Base-by-base conservation (phyloP, 2,888 invertebrate genomes). In the Aphodius granarius region DNA sequence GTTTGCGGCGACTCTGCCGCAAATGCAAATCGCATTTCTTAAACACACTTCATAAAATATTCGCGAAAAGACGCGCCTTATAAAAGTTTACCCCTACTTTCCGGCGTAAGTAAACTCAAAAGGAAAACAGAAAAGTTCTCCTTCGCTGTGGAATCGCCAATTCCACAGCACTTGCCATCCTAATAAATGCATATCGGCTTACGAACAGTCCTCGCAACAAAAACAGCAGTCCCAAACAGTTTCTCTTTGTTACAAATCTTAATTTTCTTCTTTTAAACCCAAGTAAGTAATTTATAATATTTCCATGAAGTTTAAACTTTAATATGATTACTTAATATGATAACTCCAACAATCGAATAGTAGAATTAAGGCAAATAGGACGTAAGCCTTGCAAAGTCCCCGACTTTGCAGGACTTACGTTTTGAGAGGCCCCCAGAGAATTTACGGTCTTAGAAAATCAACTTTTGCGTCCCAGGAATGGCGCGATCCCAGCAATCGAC, bases 111-210 rank as follows among this genome's bases (percentile, higher is more conserved):
- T 81, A 82, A 84, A 84, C 83, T 84, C 81, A 82, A 84, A 84
- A 84, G 84, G 84, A 84, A 84, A 84, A 84, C 83, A 84, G 80
- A 83, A 84, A 82, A 84, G 83, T 83, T 82, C 81, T 82, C 81
- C 81, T 81, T 78, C 79, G 43, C 43, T 13, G 43, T 9, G 81
- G 82, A 82, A 82, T 83, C 81, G 81, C 80, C 83, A 82, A 83
- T 83, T 83, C 82, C 81, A 84, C 84, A 83, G 82, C 83, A 83
- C 83, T 84, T 84, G 83, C 84, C 84, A 85, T 85, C 84, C 85
- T 85, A 85, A 85, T 85, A 84, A 85, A 85, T 85, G 84, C 84
- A 85, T 84, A 85, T 84, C 84, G 84, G 84, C 84, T 85, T 85
- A 85, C 81, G 77, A 76, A 80, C 77, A 79, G 78, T 76, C 77